Evolutionary conservation across 2,113 vertebrate species (phyloP).

Genomic region (Lontra canadensis): DNA sequence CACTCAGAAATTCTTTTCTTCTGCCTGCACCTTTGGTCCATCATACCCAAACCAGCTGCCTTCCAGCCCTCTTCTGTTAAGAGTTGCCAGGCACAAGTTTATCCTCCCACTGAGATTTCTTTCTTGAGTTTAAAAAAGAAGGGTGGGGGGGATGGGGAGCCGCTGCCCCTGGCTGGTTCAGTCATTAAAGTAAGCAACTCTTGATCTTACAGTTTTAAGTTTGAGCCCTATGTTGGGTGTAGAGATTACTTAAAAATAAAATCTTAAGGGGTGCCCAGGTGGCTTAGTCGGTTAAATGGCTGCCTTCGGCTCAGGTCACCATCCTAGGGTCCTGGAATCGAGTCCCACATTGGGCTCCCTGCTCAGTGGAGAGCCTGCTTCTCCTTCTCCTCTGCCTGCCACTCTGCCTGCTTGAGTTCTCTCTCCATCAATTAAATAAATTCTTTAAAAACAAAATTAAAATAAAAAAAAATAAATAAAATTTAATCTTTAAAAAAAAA

Average conservation of each 20-base stretch:
- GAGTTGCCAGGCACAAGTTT: background rate
- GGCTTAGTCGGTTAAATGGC: too few species aligned
- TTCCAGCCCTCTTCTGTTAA: background rate
- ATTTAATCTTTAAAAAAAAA: background rate
- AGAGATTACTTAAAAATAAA: background rate
- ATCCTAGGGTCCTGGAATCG: too few species aligned
- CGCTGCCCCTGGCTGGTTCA: background rate
- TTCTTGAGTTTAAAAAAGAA: background rate
- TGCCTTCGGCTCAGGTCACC: too few species aligned
- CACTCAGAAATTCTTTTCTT: background rate
- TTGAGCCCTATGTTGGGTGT: background rate
- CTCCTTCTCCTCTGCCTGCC: too few species aligned
- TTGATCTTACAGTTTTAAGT: background rate
- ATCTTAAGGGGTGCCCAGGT: too few species aligned
- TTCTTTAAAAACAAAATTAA: too few species aligned
- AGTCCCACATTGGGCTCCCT: too few species aligned
- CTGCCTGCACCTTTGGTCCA: background rate
- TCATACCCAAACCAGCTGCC: background rate
- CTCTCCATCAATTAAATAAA: too few species aligned
- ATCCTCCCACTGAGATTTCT: slow-evolving; percentile 15
- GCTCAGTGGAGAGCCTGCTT: background rate
- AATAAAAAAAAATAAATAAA: background rate
- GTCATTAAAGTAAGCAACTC: background rate
- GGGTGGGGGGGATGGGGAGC: too few species aligned
- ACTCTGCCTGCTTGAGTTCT: too few species aligned